Conservation (phyloP, 2,797 vertebrate genomes). For the Brachymystax lenok region DNA sequence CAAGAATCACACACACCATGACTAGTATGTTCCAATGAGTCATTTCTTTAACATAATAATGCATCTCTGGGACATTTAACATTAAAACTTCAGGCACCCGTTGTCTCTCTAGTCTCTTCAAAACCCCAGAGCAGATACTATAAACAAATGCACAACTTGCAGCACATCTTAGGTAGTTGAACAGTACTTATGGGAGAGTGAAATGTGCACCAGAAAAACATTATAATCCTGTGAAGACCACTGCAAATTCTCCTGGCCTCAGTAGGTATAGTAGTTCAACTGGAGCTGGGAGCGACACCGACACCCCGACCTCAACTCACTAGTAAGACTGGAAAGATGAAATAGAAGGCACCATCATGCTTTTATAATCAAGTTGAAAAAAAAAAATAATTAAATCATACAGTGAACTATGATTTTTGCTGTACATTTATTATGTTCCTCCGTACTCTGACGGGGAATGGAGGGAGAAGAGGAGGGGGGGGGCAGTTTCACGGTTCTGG, state of each 20-base stretch:
- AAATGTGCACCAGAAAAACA: constrained; percentile 55
- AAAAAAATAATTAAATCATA: constrained; percentile 69
- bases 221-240: constrained; percentile 58
- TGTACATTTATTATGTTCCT: constrained; percentile 84
- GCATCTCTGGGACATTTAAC: constrained; percentile 39
- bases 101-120: constrained; percentile 28
- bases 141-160: constrained; percentile 73
- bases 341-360: constrained; percentile 97
- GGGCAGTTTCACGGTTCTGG: constrained; percentile 74
- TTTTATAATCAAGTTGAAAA: constrained; percentile 73
- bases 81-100: constrained; percentile 55
- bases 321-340: constrained; percentile 91
- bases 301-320: constrained; percentile 68
- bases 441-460: constrained; percentile 55
- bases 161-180: constrained; percentile 71
- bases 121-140: constrained; percentile 63
- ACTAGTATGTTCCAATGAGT: constrained; percentile 58
- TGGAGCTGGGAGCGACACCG: constrained; percentile 48
- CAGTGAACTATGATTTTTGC: constrained; percentile 84
- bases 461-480: constrained; percentile 55
- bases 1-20: constrained; percentile 35
- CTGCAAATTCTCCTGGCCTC: constrained; percentile 59
- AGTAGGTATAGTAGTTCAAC: constrained; percentile 57
- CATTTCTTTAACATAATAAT: constrained; percentile 39
- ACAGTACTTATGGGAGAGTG: constrained; percentile 59